These are phyloP conservation scores for Cotesia glomerata DNA, from an alignment of 1,140 invertebrate genomes.

Conservation along the genomic window DNA sequence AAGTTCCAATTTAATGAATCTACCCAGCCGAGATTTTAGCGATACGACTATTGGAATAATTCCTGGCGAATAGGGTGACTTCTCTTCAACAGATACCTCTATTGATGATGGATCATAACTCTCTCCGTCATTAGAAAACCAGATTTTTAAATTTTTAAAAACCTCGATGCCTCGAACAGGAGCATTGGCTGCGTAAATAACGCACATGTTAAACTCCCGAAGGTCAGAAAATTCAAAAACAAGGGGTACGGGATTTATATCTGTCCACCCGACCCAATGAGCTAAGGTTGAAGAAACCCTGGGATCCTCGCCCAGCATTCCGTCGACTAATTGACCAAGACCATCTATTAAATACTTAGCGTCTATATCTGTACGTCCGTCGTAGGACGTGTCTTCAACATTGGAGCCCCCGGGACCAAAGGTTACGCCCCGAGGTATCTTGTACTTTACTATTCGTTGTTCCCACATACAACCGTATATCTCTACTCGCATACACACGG, in stretches of 20 bases:
- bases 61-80: slow-evolving; percentile 21
- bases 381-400: slow-evolving; percentile 89
- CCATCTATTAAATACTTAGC: slow-evolving; percentile 72
- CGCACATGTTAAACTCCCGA: slow-evolving; percentile 77
- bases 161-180: slow-evolving; percentile 75
- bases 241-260: slow-evolving; percentile 70
- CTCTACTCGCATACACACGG: slow-evolving; percentile 92
- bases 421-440: slow-evolving; percentile 67
- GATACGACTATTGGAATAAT: slow-evolving; percentile 21
- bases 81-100: slow-evolving; percentile 44
- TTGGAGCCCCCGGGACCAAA: slow-evolving; percentile 73
- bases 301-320: slow-evolving; percentile 49
- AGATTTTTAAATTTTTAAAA: slow-evolving; percentile 74
- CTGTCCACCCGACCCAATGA: slow-evolving; percentile 88
- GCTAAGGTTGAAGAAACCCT: slow-evolving; percentile 41
- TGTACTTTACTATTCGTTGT: slow-evolving; percentile 72
- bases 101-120: slow-evolving; percentile 68
- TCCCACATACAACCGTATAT: slow-evolving; percentile 86
- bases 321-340: slow-evolving; percentile 84
- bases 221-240: slow-evolving; percentile 80
- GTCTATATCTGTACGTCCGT: slow-evolving; percentile 73
- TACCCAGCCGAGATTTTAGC: slow-evolving; percentile 75
- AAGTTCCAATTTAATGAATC: slow-evolving; percentile 79
- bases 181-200: slow-evolving; percentile 79
- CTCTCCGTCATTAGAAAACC: slow-evolving; percentile 81